phyloP scores from a whole-genome alignment of 2,797 vertebrate genomes.

The Enteromius anoplus region DNA sequence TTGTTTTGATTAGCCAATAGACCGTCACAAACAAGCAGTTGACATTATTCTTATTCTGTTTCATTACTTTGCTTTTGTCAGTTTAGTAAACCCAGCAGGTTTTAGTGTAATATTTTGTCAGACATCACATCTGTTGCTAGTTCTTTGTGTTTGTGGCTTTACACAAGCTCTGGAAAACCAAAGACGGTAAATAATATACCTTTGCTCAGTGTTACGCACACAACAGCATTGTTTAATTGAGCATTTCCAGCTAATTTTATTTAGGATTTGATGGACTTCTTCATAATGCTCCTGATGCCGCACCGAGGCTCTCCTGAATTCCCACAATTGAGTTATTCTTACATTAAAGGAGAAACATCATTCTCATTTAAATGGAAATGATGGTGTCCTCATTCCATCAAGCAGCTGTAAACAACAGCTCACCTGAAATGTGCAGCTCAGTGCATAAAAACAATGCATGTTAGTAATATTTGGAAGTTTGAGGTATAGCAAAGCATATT shows the following conservation, averaged over 20 bases:
- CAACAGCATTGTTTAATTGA: not conserved
- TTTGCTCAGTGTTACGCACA: not conserved
- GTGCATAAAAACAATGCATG: not conserved
- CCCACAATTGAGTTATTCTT: conserved; percentile 25
- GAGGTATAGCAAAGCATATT: not conserved
- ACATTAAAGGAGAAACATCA: conserved; percentile 55
- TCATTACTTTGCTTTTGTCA: conserved; percentile 67
- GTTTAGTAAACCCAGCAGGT: not conserved
- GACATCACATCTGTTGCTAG: not conserved
- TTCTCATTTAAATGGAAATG: conserved; percentile 66
- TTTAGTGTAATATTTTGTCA: not conserved
- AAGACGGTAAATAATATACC: not conserved
- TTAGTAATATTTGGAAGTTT: not conserved
- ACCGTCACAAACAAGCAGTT: conserved; percentile 58
- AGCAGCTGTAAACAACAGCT: conserved; percentile 63
- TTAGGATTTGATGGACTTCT: conserved; percentile 27
- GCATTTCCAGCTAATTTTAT: not conserved
- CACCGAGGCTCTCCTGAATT: not conserved
- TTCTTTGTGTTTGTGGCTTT: not conserved
- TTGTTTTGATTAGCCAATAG: conserved; percentile 58
- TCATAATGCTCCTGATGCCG: not conserved
- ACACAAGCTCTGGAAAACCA: not conserved
- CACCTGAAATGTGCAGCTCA: not conserved
- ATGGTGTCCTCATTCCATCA: conserved; percentile 73
- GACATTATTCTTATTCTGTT: conserved; percentile 65